Evolutionary conservation across 2,113 vertebrate genomes (phyloP), one percentile per base, ranked within the genome.

Genomic region (Pterophyllum scalare): DNA sequence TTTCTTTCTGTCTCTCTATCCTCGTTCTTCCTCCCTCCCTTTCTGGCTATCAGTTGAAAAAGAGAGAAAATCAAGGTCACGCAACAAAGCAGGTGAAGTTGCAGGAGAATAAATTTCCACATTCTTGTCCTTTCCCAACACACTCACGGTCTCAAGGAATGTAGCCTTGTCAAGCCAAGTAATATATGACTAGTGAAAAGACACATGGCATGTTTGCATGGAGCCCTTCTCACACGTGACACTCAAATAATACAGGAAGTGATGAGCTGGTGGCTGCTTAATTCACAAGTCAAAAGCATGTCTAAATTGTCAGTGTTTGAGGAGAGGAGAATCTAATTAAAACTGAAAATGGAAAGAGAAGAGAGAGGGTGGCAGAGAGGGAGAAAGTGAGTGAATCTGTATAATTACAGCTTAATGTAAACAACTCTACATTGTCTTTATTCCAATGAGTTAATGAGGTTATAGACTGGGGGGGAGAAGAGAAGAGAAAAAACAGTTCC

Each of bases 401-500:
- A 89, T 94, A 95, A 95, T 96, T 94, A 94, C 94, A 93, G 87
- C 87, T 89, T 94, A 94, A 94, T 94, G 87, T 87, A 91, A 96
- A 94, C 89, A 94, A 90, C 87, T 92, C 88, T 38, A 87, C 89
- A 65, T 91, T 93, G 93, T 94, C 93, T 95, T 95, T 92, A 94
- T 94, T 94, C 86, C 94, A 93, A 93, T 92, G 90, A 91, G 91
- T 94, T 95, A 95, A 96, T 94, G 93, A 96, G 92, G 93, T 95
- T 95, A 94, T 92, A 88, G 90, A 89, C 77, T 79, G 74, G 59
- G 54, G 38, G 10, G 11, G 10, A 67, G 33, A 65, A 56, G 19
- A 2, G 4, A 74, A n/a, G 22, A 59, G n/a, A 31, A 52, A 61
- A 61, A 79, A 91, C 88, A 92, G 90, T 87, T 94, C 90, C 90